phyloP scores from a whole-genome alignment of 1,140 invertebrate genomes.

The Eriocheir sinensis region DNA sequence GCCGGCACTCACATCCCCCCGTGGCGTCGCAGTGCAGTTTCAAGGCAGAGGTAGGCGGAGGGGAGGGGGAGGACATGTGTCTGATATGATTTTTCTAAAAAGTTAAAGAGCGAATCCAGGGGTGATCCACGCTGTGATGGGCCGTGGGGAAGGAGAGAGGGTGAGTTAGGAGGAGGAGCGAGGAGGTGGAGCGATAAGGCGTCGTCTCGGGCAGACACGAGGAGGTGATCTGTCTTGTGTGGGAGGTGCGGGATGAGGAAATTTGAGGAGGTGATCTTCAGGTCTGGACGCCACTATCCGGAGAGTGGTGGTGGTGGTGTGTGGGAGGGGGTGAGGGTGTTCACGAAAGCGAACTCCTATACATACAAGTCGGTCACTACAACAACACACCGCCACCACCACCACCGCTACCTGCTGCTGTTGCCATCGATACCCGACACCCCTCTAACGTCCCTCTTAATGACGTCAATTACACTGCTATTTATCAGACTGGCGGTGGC shows the following conservation, averaged over 20 bases:
- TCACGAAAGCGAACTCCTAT: neutral
- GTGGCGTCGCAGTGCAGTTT: neutral
- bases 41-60: neutral
- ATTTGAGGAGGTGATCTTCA: neutral
- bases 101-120: neutral
- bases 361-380: neutral
- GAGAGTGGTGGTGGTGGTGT: neutral
- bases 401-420: neutral
- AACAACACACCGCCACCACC: no score
- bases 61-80: neutral
- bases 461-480: constrained; percentile 9
- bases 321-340: constrained; percentile 36
- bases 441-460: neutral
- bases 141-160: neutral
- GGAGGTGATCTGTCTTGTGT: neutral
- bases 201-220: neutral
- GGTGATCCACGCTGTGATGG: neutral
- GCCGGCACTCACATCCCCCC: neutral
- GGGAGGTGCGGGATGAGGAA: no score
- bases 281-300: neutral
- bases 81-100: neutral
- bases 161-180: neutral
- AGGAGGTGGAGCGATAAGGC: neutral
- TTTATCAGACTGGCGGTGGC: neutral
- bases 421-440: neutral